Conservation (phyloP, 2,797 vertebrate genomes). For the Pangasius krempfi region DNA sequence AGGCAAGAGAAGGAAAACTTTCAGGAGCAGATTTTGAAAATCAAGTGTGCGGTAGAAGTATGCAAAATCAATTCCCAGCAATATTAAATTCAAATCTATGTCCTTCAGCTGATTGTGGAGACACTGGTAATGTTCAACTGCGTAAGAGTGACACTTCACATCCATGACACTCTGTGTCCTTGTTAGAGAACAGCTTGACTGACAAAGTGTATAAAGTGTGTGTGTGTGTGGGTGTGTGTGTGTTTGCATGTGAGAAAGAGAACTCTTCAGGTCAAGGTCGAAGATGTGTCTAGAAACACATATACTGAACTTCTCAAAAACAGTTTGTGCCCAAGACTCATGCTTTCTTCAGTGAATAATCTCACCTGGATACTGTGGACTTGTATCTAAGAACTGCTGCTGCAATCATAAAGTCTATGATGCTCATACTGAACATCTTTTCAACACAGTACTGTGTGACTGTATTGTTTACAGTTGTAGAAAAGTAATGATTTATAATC, state of each 20-base stretch:
- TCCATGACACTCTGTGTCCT: not conserved
- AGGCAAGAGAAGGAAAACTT: not conserved
- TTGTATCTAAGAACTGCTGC: not conserved
- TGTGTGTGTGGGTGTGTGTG: not conserved
- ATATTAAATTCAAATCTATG: not conserved
- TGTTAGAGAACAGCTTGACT: not conserved
- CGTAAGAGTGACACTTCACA: slow-evolving; percentile 9
- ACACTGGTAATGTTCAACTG: not conserved
- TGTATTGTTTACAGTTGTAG: not conserved
- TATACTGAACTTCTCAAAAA: not conserved
- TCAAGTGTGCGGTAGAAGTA: not conserved
- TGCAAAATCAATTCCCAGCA: not conserved
- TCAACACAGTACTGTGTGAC: not conserved
- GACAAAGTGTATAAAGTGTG: not conserved
- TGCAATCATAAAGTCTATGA: not conserved
- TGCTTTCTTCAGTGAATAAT: not conserved
- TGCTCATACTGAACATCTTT: not conserved
- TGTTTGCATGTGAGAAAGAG: not conserved
- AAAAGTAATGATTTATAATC: not conserved
- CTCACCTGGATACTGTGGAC: not conserved
- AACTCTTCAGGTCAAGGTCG: not conserved
- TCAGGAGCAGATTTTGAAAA: not conserved
- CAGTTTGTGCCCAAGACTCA: not conserved
- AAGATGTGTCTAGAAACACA: not conserved
- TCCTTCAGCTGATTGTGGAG: not conserved